phyloP scores from a whole-genome alignment of 2,113 vertebrate species.

The Aepyceros melampus region DNA sequence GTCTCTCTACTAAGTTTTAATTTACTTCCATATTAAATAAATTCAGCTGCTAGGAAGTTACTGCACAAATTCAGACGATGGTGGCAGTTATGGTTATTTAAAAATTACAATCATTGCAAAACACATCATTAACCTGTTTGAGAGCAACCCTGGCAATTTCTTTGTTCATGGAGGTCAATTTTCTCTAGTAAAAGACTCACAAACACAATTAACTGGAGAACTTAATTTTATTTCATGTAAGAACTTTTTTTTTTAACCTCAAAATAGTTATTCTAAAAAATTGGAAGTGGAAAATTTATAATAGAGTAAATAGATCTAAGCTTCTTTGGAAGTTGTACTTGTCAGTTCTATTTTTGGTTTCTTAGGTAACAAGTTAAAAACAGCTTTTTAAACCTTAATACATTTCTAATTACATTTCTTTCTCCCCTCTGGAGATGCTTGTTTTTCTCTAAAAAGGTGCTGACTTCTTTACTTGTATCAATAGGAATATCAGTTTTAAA shows the following conservation, averaged over 20 bases:
- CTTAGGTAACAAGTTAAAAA: conserved; percentile 66
- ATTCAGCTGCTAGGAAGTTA: not conserved
- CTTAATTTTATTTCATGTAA: conserved; percentile 39
- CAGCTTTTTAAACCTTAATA: conserved; percentile 51
- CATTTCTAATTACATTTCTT: conserved; percentile 59
- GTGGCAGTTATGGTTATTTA: not conserved
- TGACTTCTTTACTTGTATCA: conserved; percentile 7
- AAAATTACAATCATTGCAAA: not conserved
- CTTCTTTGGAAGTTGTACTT: conserved; percentile 54
- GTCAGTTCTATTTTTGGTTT: conserved; percentile 67
- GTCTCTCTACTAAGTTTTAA: not conserved
- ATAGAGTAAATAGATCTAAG: conserved; percentile 52
- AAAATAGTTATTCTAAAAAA: conserved; percentile 56
- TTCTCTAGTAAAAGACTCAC: conserved; percentile 4
- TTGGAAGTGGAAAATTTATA: conserved; percentile 65
- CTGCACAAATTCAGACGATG: not conserved
- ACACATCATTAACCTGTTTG: not conserved
- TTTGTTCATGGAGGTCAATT: conserved; percentile 10
- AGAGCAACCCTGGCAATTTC: not conserved
- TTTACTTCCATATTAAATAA: not conserved
- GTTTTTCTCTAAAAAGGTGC: conserved; percentile 22
- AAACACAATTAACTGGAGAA: conserved; percentile 9
- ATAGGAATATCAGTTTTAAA: conserved; percentile 40
- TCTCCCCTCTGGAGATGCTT: conserved; percentile 28
- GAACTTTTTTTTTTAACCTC: not conserved